Evolutionary conservation across 2,113 vertebrate species (phyloP), one percentile per base, ranked within the genome.

Genomic region (Silurus glanis): DNA sequence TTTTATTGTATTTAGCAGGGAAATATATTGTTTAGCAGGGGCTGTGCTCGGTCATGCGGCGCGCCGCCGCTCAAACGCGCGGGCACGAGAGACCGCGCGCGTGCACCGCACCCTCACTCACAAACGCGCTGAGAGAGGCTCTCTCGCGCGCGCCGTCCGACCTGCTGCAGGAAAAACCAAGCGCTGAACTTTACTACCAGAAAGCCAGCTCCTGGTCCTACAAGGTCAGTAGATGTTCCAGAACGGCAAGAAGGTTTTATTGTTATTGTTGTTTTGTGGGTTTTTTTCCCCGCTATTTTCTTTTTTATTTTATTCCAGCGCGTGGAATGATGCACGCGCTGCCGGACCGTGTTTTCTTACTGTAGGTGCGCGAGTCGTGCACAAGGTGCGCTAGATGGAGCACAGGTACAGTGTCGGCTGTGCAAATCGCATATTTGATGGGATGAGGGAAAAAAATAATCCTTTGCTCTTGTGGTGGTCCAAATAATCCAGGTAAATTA

Each of bases 11-110:
- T 37, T 37, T 37, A 37, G 37, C 37, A 37, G 37, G 37, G 37
- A 37, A 37, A 37, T 37, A 37, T 37, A 51, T 21, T 4, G 6
- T 1, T 12, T 9, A 0, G 1, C 3, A 1, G 4, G 4, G 5
- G 0, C 47, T 6, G 16, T 58, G 21, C 49, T n/a, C 62, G 49
- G 25, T 2, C 62, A 67, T n/a, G 62, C 4, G 47, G 47, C 81
- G 58, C 79, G 79, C 79, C 8, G 58, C 58, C 58, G 59, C 58
- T 62, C 47, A n/a, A 81, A 64, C 10, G 45, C 80, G 58, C 80
- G 16, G 23, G 62, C 61, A 25, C 47, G 80, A 53, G 21, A 13
- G 72, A 2, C 62, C 47, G 62, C 45, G 81, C 49, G 80, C 19
- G 21, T 5, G 7, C 2, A n/a, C 28, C n/a, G 28, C 37, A 45